phyloP scores from a whole-genome alignment of 37 sponge, comb jelly and placozoan species.

The Spongilla lacustris region DNA sequence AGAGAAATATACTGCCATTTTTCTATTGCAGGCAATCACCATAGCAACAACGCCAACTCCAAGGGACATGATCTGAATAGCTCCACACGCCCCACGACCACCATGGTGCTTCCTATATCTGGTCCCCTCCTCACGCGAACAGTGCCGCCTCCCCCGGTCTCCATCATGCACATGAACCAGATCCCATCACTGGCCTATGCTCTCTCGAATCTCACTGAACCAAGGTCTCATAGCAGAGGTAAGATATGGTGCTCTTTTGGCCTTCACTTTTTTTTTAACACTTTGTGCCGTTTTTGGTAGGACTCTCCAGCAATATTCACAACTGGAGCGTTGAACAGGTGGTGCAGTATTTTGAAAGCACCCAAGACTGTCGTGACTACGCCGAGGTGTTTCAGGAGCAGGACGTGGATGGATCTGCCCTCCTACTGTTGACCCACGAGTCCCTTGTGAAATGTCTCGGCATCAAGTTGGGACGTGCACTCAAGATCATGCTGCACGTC shows the following conservation, averaged over 20 bases:
- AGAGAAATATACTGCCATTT: too few relatives aligned
- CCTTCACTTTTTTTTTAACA: too few relatives aligned
- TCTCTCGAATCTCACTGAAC: background rate
- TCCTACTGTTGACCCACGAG: conserved; percentile 61
- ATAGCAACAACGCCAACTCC: too few relatives aligned
- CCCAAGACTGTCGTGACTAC: conserved; percentile 46
- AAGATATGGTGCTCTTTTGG: background rate
- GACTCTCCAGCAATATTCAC: conserved; percentile 25
- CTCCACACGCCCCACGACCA: background rate
- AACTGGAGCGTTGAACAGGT: conserved; percentile 52
- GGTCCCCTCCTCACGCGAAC: conserved; percentile 1
- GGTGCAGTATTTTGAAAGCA: conserved; percentile 52
- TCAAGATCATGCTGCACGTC: conserved; percentile 58
- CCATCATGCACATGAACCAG: conserved; percentile 20
- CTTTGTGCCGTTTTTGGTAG: too few relatives aligned
- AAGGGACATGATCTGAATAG: too few relatives aligned
- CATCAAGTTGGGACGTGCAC: conserved; percentile 53
- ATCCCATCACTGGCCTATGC: conserved; percentile 12
- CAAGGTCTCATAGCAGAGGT: background rate
- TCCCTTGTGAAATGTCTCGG: conserved; percentile 64
- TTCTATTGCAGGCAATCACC: too few relatives aligned
- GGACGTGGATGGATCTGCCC: conserved; percentile 66
- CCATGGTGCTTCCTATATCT: conserved; percentile 11
- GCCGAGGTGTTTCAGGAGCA: conserved; percentile 42
- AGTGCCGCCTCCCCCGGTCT: conserved; percentile 12